phyloP scores from a whole-genome alignment of 2,888 invertebrate genomes.

The Eupithecia exiguata region DNA sequence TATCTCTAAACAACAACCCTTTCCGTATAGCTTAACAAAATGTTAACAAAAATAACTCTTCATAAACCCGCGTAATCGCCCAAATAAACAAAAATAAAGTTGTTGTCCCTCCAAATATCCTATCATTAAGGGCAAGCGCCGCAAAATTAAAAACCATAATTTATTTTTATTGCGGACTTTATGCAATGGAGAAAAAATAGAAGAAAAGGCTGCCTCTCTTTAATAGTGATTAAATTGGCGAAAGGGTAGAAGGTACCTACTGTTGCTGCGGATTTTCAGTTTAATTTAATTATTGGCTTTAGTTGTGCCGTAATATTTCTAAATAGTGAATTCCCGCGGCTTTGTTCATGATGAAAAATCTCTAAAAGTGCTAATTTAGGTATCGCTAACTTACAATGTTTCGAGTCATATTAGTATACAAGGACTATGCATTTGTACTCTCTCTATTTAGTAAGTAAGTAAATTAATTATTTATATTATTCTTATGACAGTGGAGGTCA shows the following conservation, averaged over 20 bases:
- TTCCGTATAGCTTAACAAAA: not conserved
- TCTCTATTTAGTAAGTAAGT: no score
- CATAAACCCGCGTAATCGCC: constrained; percentile 31
- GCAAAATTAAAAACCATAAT: constrained; percentile 78
- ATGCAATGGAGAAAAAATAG: constrained; percentile 56
- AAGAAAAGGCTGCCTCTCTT: constrained; percentile 52
- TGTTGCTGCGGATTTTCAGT: constrained; percentile 43
- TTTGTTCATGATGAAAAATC: not conserved
- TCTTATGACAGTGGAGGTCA: no score
- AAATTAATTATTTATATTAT: no score
- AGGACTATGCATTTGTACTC: no score
- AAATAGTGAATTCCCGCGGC: not conserved
- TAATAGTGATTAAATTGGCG: constrained; percentile 73
- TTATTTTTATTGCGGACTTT: constrained; percentile 72
- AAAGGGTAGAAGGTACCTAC: constrained; percentile 44
- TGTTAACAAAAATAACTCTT: constrained; percentile 21
- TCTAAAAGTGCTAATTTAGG: not conserved
- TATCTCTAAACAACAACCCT: not conserved
- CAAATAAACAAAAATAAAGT: constrained; percentile 38
- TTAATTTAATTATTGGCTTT: constrained; percentile 57
- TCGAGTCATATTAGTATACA: no score
- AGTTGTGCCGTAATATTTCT: not conserved
- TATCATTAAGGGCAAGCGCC: constrained; percentile 40
- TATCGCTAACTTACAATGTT: not conserved
- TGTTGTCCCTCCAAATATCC: constrained; percentile 34